These are phyloP conservation scores for Mya arenaria DNA, from an alignment of 1,140 invertebrate genomes.

Conservation along the genomic window DNA sequence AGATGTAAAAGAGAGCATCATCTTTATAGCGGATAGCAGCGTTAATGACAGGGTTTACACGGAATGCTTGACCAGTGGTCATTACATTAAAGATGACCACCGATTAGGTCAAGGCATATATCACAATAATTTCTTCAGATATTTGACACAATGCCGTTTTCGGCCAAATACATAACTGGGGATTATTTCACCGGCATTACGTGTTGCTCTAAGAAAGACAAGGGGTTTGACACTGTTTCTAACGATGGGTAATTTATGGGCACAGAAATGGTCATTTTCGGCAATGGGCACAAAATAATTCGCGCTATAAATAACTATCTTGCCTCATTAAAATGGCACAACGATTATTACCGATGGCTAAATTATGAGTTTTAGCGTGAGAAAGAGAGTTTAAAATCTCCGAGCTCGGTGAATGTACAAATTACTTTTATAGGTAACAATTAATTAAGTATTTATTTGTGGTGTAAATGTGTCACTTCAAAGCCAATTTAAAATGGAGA, in stretches of 20 bases:
- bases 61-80: conserved; percentile 46
- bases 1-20: conserved; percentile 53
- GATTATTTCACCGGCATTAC: too few species aligned
- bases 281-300: conserved; percentile 37
- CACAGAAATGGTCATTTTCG: conserved; percentile 52
- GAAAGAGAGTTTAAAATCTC: conserved; percentile 27
- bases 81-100: conserved; percentile 55
- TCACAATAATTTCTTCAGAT: conserved; percentile 44
- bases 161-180: conserved; percentile 5
- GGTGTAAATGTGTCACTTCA: neutral
- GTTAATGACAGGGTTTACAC: conserved; percentile 55
- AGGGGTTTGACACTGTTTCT: too few species aligned
- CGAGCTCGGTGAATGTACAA: neutral
- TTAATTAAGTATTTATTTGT: neutral
- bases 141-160: neutral
- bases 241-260: conserved; percentile 54
- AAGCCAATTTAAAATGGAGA: neutral
- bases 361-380: conserved; percentile 53
- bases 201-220: too few species aligned
- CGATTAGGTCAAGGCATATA: conserved; percentile 32
- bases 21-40: conserved; percentile 24
- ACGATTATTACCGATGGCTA: conserved; percentile 45
- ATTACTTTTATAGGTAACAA: neutral
- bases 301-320: conserved; percentile 40
- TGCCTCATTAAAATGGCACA: conserved; percentile 48